Percentiles rank a stretch among this genome's conserved stretches.
Conservation (phyloP, 2,888 invertebrate species). For the Cosmia pyralina region DNA sequence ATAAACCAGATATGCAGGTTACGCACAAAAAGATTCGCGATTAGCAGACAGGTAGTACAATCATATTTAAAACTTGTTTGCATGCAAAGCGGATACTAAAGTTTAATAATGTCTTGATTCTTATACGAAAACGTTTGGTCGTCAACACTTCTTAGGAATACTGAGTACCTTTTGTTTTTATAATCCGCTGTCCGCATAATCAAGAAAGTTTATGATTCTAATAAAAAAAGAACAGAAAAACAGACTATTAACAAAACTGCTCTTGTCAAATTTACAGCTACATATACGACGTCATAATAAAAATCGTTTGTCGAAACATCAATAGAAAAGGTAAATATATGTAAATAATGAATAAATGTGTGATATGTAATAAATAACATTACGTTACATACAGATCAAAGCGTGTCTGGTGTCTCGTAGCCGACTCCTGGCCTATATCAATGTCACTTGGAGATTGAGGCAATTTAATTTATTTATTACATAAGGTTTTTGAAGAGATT, state of each 20-base stretch:
- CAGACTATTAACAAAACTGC: background rate
- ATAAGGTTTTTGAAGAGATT: slow-evolving; percentile 57
- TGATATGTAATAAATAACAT: slow-evolving; percentile 59
- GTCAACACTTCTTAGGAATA: slow-evolving; percentile 40
- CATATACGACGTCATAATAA: slow-evolving; percentile 14
- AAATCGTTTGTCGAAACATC: slow-evolving; percentile 17
- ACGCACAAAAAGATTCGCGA: slow-evolving; percentile 44
- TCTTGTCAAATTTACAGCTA: slow-evolving; percentile 1
- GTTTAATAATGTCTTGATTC: slow-evolving; percentile 50
- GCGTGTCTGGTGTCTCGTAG: slow-evolving; percentile 68
- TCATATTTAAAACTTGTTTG: slow-evolving; percentile 56
- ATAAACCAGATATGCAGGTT: slow-evolving; percentile 40
- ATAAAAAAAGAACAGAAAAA: slow-evolving; percentile 22
- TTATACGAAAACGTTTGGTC: slow-evolving; percentile 41
- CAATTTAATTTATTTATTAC: slow-evolving; percentile 67
- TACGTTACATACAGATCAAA: slow-evolving; percentile 71
- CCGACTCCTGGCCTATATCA: slow-evolving; percentile 73
- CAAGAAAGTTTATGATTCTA: slow-evolving; percentile 22
- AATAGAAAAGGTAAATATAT: slow-evolving; percentile 21
- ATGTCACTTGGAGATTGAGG: slow-evolving; percentile 68
- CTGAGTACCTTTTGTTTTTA: slow-evolving; percentile 46
- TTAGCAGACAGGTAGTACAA: slow-evolving; percentile 48
- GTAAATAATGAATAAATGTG: slow-evolving; percentile 57
- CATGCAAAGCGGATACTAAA: slow-evolving; percentile 47
- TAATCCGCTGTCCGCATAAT: slow-evolving; percentile 20